Evolutionary conservation across 1,140 invertebrate species (phyloP), one percentile per base, ranked within the genome.

Genomic region (Tetragonula clypearis): DNA sequence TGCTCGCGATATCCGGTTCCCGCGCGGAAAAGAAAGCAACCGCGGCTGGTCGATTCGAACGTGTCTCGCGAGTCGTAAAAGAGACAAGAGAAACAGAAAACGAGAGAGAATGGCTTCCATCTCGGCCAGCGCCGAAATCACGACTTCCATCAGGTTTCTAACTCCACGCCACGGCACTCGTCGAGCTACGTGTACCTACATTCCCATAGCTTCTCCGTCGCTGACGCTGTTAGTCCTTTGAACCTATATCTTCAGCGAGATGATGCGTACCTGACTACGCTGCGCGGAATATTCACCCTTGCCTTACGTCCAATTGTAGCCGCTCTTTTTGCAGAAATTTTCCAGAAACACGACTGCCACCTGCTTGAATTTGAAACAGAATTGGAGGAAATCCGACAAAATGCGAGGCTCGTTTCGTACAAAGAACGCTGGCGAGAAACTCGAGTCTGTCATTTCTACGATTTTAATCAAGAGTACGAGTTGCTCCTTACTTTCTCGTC

Each of bases 141-240:
- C 82, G 66, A 83, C 60, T 82, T 84, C 81, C 74, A 82, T 90
- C 88, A 62, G 66, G 69, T 85, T 89, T 85, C 88, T 72, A 78
- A 84, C 85, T 89, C 58, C 35, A 35, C 62, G 77, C n/a, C 26
- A 65, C 82, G 80, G 35, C 35, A 35, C 77, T 86, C 79, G 65
- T 66, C 82, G 74, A 78, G 84, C 41, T 49, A 49, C 87, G 80
- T 79, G 87, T 84, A 62, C n/a, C 23, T 26, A 88, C 88, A 82
- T 87, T 79, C 62, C 62, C 75, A 62, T 87, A 84, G 73, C 76
- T 89, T 85, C 82, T 79, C 41, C 88, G 84, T 84, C 60, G 35
- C 30, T 68, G 71, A 82, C 77, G 72, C 74, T 84, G 77, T 23
- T 60, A 69, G 35, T 72, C 65, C 65, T 81, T 78, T 62, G 56